phyloP scores from a whole-genome alignment of 2,888 invertebrate species.

The Netelia inedita region DNA sequence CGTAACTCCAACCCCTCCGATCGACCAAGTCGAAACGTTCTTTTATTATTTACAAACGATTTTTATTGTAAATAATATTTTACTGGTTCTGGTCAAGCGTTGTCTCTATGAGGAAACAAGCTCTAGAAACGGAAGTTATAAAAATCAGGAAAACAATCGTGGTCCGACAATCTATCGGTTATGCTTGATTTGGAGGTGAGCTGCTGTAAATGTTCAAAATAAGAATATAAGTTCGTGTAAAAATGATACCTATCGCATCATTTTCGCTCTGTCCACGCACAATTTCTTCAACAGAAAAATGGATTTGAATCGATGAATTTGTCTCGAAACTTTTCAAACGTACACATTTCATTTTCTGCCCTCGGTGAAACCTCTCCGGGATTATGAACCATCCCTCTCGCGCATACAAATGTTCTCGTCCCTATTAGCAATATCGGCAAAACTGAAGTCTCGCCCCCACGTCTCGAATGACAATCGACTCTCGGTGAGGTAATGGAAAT shows the following conservation, averaged over 20 bases:
- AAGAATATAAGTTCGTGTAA: too few species aligned
- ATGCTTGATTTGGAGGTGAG: conserved; percentile 76
- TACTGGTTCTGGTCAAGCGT: conserved; percentile 71
- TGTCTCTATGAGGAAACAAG: conserved; percentile 25
- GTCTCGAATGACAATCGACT: conserved; percentile 35
- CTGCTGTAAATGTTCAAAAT: neutral
- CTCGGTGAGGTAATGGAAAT: conserved; percentile 4
- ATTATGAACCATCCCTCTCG: conserved; percentile 2
- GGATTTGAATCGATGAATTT: too few species aligned
- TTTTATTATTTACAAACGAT: conserved; percentile 77
- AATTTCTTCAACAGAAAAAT: too few species aligned
- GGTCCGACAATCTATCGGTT: conserved; percentile 25
- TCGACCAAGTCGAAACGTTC: conserved; percentile 56
- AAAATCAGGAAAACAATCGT: too few species aligned
- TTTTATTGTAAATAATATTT: conserved; percentile 81
- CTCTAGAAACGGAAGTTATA: too few species aligned
- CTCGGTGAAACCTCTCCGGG: neutral
- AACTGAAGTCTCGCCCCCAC: neutral
- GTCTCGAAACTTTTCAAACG: too few species aligned
- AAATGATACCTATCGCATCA: too few species aligned
- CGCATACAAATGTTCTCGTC: conserved; percentile 16
- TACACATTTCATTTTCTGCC: too few species aligned
- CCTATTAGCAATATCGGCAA: conserved; percentile 35
- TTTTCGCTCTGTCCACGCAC: too few species aligned
- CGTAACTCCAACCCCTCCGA: conserved; percentile 14